Evolutionary conservation across 2,888 invertebrate species (phyloP).

Genomic region (Chrysolina oricalcia): DNA sequence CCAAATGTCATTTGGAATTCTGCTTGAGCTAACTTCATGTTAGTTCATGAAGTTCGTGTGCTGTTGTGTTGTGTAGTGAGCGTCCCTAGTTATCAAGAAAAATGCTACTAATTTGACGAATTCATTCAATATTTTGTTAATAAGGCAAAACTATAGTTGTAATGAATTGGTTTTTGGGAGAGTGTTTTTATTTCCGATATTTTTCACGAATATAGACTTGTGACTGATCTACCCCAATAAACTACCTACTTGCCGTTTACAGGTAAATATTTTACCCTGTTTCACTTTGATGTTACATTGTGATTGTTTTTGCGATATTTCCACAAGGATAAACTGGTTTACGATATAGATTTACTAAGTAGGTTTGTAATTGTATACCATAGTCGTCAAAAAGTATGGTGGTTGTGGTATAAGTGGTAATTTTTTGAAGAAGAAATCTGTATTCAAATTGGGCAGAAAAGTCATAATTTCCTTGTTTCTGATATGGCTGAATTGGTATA

Average conservation of each 20-base stretch:
- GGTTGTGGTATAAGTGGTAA: conserved; percentile 3
- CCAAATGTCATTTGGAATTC: background rate
- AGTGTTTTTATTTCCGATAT: conserved; percentile 44
- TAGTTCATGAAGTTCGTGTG: conserved; percentile 46
- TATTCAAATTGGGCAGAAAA: background rate
- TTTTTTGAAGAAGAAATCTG: conserved; percentile 16
- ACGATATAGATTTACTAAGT: background rate
- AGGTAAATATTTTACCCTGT: conserved; percentile 16
- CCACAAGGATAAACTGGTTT: too few species aligned
- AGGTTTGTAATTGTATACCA: background rate
- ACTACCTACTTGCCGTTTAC: conserved; percentile 25
- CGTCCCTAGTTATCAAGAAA: conserved; percentile 59
- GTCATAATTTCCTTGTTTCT: background rate
- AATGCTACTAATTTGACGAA: conserved; percentile 46
- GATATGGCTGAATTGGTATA: background rate
- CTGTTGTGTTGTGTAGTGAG: conserved; percentile 58
- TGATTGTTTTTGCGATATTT: background rate
- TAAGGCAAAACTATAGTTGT: conserved; percentile 35
- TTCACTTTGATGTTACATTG: background rate
- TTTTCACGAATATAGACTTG: conserved; percentile 46
- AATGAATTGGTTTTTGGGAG: conserved; percentile 40
- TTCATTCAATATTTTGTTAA: conserved; percentile 27
- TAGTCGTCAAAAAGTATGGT: conserved; percentile 11
- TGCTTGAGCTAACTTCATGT: conserved; percentile 48
- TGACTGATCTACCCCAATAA: conserved; percentile 53